phyloP scores from a whole-genome alignment of 37 sponge, comb jelly and placozoan genomes.

The Mnemiopsis leidyi region DNA sequence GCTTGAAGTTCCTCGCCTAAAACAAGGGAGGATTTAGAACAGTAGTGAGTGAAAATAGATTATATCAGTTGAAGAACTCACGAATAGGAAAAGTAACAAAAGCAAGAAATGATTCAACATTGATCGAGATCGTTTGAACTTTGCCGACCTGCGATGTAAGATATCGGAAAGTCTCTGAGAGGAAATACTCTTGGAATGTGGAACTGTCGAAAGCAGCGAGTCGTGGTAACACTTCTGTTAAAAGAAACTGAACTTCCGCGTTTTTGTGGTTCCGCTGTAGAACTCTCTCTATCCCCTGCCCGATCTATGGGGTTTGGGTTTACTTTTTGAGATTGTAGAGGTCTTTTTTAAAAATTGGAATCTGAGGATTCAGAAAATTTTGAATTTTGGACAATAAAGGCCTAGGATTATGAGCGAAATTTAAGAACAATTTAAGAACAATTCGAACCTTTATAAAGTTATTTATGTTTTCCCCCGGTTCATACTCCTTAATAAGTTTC shows the following conservation, averaged over 20 bases:
- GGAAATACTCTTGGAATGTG: conserved; percentile 61
- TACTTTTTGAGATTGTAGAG: no score
- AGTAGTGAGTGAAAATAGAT: no score
- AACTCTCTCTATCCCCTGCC: neutral
- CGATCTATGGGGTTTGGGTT: neutral
- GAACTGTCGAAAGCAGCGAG: conserved; percentile 80
- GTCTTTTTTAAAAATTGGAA: no score
- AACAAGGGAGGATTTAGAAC: no score
- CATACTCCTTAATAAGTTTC: neutral
- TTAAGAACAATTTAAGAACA: no score
- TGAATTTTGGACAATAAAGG: no score
- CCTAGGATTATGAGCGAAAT: no score
- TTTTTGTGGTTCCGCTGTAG: conserved; percentile 14
- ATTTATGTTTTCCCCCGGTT: neutral
- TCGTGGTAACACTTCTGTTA: conserved; percentile 73
- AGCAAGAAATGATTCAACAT: no score
- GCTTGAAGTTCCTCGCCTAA: conserved; percentile 27
- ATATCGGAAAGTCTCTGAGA: conserved; percentile 67
- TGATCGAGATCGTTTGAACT: no score
- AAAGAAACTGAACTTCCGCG: conserved; percentile 26
- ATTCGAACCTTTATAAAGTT: conserved; percentile 12
- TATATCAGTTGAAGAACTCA: no score
- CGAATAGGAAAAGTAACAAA: no score
- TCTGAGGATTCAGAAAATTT: no score
- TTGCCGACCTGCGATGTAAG: conserved; percentile 47